phyloP scores from a whole-genome alignment of 2,113 vertebrate genomes.

The Sarotherodon lohbergeri region DNA sequence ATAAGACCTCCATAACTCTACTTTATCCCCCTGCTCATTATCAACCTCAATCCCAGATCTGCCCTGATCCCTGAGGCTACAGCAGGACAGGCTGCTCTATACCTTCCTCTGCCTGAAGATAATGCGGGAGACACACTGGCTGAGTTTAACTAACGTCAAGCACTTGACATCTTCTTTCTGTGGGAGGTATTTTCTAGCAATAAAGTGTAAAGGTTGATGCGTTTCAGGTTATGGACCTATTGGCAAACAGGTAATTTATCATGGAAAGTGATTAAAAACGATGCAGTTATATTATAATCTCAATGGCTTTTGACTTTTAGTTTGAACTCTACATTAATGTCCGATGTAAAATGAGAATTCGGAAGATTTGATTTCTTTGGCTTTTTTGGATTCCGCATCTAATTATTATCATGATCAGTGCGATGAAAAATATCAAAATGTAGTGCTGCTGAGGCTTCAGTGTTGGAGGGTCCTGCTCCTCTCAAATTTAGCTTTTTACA shows the following conservation, averaged over 20 bases:
- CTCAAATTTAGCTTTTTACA: background rate
- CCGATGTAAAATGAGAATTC: background rate
- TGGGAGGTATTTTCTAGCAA: background rate
- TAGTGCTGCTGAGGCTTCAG: background rate
- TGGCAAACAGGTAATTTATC: background rate
- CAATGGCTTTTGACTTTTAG: background rate
- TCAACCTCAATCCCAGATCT: constrained; percentile 56
- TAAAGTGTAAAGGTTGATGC: background rate
- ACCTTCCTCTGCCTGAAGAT: constrained; percentile 44
- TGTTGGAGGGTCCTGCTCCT: background rate
- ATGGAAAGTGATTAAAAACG: background rate
- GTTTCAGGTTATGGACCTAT: background rate
- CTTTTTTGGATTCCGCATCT: background rate
- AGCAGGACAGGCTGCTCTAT: background rate
- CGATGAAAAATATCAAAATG: background rate
- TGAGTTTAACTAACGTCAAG: constrained; percentile 22
- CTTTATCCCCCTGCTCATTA: constrained; percentile 73
- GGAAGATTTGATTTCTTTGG: background rate
- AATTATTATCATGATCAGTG: background rate
- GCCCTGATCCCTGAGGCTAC: constrained; percentile 39
- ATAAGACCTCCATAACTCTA: constrained; percentile 72
- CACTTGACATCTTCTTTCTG: constrained; percentile 19
- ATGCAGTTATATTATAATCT: background rate
- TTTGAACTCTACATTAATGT: background rate
- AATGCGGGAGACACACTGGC: constrained; percentile 49